These are phyloP conservation scores for Sciurus vulgaris DNA, from an alignment of 2,797 vertebrate genomes.

Conservation along the genomic window DNA sequence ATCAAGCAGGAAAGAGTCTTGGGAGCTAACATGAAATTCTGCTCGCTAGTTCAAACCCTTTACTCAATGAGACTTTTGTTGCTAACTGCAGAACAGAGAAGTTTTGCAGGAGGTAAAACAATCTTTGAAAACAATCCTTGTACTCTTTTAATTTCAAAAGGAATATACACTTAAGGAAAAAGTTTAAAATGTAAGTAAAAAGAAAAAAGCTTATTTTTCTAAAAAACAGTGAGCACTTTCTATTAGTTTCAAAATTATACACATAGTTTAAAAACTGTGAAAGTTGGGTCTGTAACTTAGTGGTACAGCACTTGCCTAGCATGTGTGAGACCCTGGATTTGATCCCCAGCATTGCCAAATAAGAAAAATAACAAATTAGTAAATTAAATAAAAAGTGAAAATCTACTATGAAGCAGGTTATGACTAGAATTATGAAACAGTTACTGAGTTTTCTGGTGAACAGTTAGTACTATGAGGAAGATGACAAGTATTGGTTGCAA, in stretches of 20 bases:
- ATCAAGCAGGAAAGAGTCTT: neutral
- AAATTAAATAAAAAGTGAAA: neutral
- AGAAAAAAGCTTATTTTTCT: conserved; percentile 3
- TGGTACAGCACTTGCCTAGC: neutral
- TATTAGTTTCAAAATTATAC: conserved; percentile 3
- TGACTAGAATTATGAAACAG: conserved; percentile 13
- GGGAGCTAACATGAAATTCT: neutral
- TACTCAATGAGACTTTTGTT: neutral
- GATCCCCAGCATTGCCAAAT: neutral
- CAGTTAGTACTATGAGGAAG: neutral
- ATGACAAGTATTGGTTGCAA: neutral
- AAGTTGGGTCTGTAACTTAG: neutral
- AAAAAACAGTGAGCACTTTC: neutral
- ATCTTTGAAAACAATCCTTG: neutral
- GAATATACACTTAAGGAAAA: neutral
- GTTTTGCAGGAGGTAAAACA: neutral
- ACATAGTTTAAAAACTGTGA: neutral
- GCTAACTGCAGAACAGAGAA: neutral
- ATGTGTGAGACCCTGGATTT: neutral
- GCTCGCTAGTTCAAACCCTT: neutral
- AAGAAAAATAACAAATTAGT: too few relatives aligned
- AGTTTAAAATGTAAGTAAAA: neutral
- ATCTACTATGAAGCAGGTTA: neutral
- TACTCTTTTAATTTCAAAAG: conserved; percentile 41
- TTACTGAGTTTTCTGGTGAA: neutral